Percentiles rank a stretch among this genome's conserved stretches.
These are phyloP conservation scores for Ceriagrion tenellum DNA, from an alignment of 2,888 invertebrate species.

Conservation along the genomic window DNA sequence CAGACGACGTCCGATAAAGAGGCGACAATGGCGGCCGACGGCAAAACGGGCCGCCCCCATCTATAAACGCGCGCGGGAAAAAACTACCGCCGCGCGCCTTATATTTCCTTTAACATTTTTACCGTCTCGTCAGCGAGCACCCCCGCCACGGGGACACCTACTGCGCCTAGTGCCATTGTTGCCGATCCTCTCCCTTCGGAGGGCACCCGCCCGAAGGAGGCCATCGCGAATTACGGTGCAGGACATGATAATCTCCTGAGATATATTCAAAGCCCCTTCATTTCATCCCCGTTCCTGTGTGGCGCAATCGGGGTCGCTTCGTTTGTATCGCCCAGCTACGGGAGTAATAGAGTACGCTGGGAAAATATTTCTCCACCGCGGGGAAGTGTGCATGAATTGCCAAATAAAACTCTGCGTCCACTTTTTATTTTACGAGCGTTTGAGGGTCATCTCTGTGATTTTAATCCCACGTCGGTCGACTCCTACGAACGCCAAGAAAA, in stretches of 20 bases:
- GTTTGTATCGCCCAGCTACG: background rate
- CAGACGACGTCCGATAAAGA: background rate
- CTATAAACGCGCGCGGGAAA: background rate
- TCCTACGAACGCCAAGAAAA: background rate
- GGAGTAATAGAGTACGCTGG: background rate
- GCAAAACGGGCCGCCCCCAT: background rate
- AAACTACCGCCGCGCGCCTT: background rate
- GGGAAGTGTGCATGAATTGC: background rate
- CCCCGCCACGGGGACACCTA: background rate
- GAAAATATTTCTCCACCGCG: background rate
- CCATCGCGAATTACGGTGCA: background rate
- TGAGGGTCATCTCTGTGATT: background rate
- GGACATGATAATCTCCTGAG: constrained; percentile 1
- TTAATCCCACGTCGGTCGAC: background rate
- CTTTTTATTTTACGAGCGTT: background rate
- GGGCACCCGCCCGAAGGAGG: background rate
- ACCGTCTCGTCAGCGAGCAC: background rate
- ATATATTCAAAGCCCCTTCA: background rate
- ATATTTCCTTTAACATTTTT: background rate
- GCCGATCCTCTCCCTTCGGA: background rate
- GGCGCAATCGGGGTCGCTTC: background rate
- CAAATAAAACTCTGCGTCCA: background rate
- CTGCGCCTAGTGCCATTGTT: background rate
- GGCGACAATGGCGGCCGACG: background rate
- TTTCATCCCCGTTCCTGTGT: background rate